These are phyloP conservation scores for Morpho achilles DNA, from an alignment of 2,888 invertebrate species.

Conservation along the genomic window DNA sequence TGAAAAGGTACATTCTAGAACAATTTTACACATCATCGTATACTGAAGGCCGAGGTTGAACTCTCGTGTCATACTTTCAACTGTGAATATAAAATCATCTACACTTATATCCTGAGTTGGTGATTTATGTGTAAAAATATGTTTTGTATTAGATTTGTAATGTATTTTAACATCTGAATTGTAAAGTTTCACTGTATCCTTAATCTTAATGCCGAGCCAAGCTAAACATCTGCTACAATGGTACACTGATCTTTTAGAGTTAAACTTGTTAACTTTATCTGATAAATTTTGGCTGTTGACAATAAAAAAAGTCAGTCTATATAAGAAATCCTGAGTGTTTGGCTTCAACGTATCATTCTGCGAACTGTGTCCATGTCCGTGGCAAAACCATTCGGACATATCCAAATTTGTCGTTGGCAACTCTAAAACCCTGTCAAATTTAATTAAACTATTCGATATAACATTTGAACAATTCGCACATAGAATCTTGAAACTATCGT, in stretches of 20 bases:
- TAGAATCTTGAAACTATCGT: constrained; percentile 50
- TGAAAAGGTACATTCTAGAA: constrained; percentile 70
- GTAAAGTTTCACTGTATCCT: constrained; percentile 71
- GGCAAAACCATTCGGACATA: constrained; percentile 84
- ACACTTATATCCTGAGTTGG: constrained; percentile 44
- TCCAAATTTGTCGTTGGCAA: constrained; percentile 80
- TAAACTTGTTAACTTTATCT: constrained; percentile 66
- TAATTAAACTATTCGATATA: constrained; percentile 62
- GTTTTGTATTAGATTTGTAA: constrained; percentile 38
- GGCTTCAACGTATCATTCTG: constrained; percentile 54
- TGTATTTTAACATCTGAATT: constrained; percentile 76
- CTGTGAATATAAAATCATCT: constrained; percentile 74
- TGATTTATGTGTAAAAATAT: constrained; percentile 48
- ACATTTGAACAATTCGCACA: constrained; percentile 65
- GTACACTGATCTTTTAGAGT: constrained; percentile 60
- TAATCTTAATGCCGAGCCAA: constrained; percentile 76
- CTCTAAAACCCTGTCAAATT: constrained; percentile 80
- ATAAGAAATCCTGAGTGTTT: constrained; percentile 76
- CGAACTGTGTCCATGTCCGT: constrained; percentile 54
- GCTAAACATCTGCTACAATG: constrained; percentile 79
- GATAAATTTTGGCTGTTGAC: constrained; percentile 59
- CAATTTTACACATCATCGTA: constrained; percentile 74
- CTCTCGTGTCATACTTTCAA: constrained; percentile 71
- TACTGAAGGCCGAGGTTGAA: constrained; percentile 69
- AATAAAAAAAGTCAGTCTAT: constrained; percentile 76